A percentile compares a stretch with the other conserved stretches of the same genome.
Conservation (phyloP, 2,888 invertebrate species). For the Eupithecia vulgata region DNA sequence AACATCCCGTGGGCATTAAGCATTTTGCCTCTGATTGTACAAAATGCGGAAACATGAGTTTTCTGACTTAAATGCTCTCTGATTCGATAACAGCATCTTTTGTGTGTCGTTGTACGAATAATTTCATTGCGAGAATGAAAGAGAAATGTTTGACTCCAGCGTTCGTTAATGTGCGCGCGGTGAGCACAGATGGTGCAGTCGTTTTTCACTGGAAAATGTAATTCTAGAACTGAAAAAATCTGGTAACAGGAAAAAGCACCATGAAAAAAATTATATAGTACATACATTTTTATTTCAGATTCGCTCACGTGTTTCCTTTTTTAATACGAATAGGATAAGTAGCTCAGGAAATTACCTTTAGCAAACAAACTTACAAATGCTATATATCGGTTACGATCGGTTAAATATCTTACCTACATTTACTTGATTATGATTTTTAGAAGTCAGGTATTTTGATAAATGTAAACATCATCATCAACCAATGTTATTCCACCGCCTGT, state of each 20-base stretch:
- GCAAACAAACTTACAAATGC: not conserved
- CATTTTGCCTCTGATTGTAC: not conserved
- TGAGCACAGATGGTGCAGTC: conserved; percentile 3
- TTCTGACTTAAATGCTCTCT: not conserved
- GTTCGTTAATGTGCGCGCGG: not conserved
- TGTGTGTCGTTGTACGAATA: not conserved
- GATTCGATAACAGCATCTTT: not conserved
- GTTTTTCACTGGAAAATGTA: not conserved
- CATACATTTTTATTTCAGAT: not conserved
- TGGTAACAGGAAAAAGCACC: not conserved
- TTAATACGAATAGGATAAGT: not conserved
- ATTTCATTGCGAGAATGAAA: conserved; percentile 1
- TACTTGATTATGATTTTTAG: not conserved
- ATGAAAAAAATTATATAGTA: not conserved
- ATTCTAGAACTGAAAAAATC: not conserved
- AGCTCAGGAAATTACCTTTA: not conserved
- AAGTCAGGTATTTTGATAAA: not conserved
- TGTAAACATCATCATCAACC: no score
- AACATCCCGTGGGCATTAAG: not conserved
- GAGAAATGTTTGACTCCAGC: not conserved
- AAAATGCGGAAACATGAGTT: not conserved
- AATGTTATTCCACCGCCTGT: no score
- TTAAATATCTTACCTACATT: not conserved
- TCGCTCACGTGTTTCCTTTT: not conserved
- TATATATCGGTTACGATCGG: not conserved